Percentiles rank a stretch among this genome's conserved stretches.
Evolutionary conservation across 2,797 vertebrate species (phyloP).

Genomic region (Acomys russatus): DNA sequence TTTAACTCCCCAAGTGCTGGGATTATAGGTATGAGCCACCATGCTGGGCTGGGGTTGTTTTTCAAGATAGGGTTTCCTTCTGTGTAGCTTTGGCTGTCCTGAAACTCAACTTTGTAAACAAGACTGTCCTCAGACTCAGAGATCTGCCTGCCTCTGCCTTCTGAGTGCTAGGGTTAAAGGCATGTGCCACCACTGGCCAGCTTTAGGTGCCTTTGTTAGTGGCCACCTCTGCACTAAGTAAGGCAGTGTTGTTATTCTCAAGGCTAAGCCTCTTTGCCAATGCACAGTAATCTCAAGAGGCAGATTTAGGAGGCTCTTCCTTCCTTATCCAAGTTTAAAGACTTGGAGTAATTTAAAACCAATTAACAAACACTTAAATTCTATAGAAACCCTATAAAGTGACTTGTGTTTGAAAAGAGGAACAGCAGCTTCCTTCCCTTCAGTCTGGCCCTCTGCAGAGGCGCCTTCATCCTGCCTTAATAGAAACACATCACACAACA

Average conservation of each 20-base stretch:
- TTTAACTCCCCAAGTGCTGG: too few relatives aligned
- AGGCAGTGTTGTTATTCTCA: background rate
- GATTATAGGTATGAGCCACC: too few relatives aligned
- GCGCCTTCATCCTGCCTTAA: background rate
- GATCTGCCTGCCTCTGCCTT: background rate
- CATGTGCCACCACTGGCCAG: background rate
- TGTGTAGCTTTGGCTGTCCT: background rate
- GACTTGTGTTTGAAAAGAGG: background rate
- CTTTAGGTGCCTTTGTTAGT: background rate
- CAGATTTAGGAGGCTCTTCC: background rate
- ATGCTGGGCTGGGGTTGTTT: background rate
- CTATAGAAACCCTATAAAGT: background rate
- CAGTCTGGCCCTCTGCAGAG: background rate
- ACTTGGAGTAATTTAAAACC: background rate
- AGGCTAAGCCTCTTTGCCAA: background rate
- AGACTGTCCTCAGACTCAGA: background rate
- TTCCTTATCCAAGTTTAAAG: background rate
- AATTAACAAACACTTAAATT: background rate
- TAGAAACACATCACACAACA: background rate
- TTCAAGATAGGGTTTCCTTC: background rate
- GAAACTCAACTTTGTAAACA: background rate
- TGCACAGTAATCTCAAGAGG: background rate
- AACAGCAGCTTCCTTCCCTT: background rate
- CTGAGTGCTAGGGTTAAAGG: background rate
- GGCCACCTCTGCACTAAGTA: background rate